phyloP scores from a whole-genome alignment of 2,888 invertebrate genomes.

The Macaria liturata region DNA sequence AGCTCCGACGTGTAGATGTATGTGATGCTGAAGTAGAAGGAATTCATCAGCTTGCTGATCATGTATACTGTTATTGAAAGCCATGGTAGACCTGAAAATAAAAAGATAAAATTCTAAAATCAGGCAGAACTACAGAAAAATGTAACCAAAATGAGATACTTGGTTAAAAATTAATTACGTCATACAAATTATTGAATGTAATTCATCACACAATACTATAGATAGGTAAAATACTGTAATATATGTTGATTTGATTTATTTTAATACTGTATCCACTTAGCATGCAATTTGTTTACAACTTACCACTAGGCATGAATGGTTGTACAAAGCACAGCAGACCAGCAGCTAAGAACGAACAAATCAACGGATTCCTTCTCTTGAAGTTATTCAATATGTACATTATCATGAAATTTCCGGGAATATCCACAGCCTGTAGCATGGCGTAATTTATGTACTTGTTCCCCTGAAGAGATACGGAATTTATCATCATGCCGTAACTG shows the following conservation, averaged over 20 bases:
- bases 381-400: slow-evolving; percentile 79
- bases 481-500: slow-evolving; percentile 90
- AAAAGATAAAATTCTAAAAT: background rate
- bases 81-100: slow-evolving; percentile 59
- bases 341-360: slow-evolving; percentile 79
- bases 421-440: slow-evolving; percentile 78
- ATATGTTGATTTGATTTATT: too few species aligned
- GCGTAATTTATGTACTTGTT: slow-evolving; percentile 91
- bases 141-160: too few species aligned
- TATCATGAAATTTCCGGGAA: slow-evolving; percentile 82
- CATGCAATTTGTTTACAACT: slow-evolving; percentile 34
- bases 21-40: slow-evolving; percentile 83
- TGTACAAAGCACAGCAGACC: slow-evolving; percentile 83
- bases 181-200: too few species aligned
- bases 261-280: too few species aligned
- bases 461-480: slow-evolving; percentile 88
- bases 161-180: too few species aligned
- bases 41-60: slow-evolving; percentile 84
- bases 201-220: too few species aligned
- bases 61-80: slow-evolving; percentile 81
- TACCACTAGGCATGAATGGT: slow-evolving; percentile 83
- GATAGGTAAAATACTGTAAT: too few species aligned
- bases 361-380: slow-evolving; percentile 82
- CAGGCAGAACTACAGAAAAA: too few species aligned
- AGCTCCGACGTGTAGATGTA: slow-evolving; percentile 87